Base-by-base conservation (phyloP, 2,797 vertebrate species). In the Ctenopoma multispine region DNA sequence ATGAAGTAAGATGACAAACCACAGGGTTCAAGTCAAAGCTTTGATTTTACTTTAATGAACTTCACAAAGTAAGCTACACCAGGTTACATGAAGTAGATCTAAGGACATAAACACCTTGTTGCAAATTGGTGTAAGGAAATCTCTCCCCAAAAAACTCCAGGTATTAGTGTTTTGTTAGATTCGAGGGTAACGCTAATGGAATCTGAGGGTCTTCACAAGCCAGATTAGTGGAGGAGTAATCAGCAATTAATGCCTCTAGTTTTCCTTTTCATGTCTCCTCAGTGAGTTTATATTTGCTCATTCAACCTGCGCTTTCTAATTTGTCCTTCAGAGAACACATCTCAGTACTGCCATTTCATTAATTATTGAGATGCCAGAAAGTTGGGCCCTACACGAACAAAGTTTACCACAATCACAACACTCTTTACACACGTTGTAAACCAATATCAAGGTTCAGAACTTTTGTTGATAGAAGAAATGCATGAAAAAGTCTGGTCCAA, bases 101-200 rank as follows among this genome's bases (percentile, higher is more conserved):
- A 72, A 86, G 79, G 87, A 92, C 84, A 88, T 74, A 81, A 84
- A 79, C 61, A 75, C 86, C 72, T 84, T 84, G 69, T 80, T 88
- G 72, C 66, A 80, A 79, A 82, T 59, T 74, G 48, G 44, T 69
- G 72, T 68, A 65, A 74, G 57, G 68, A 72, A 67, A 81, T 70
- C 61, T 69, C 72, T 74, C 70, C 55, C 58, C 65, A 62, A 54
- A 29, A n/a, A 72, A 63, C 62, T 68, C 17, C 36, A 63, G 61
- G 72, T 82, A 65, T 86, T 66, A 66, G 40, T 56, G 68, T 82
- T 80, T 69, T 77, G 68, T 59, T 41, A 62, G 58, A 79, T 80
- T 86, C 87, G 88, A 88, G 75, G 82, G 72, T 72, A 76, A 73
- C 65, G 63, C 57, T 66, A 80, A 85, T 78, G 64, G 56, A 79